Conservation (phyloP, 2,888 invertebrate species). For the Doris montereyensis region DNA sequence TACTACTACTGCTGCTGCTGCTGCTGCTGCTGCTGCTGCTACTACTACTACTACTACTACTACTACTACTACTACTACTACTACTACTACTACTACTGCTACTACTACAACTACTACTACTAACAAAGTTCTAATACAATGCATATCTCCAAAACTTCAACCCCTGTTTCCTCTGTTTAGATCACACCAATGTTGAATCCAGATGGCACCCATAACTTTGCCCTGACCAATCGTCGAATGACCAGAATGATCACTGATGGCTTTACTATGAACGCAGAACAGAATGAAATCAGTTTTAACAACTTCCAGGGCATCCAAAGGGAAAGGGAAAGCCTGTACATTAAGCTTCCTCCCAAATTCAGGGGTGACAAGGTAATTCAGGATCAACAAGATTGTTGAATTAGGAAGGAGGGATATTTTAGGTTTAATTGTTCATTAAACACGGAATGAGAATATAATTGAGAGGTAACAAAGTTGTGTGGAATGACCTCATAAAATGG, state of each 20-base stretch:
- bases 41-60: not conserved
- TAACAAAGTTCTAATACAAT: no score
- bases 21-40: not conserved
- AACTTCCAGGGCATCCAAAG: conserved; percentile 63
- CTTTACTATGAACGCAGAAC: conserved; percentile 69
- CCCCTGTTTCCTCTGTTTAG: conserved; percentile 50
- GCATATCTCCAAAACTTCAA: no score
- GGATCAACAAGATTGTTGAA: no score
- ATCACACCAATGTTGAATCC: conserved; percentile 60
- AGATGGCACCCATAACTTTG: conserved; percentile 70
- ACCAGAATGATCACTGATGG: conserved; percentile 69
- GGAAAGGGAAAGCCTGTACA: conserved; percentile 66
- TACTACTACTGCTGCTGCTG: not conserved
- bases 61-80: not conserved
- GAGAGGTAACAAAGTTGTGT: no score
- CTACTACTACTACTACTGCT: not conserved
- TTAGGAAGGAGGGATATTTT: no score
- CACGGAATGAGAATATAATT: no score
- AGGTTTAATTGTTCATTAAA: no score
- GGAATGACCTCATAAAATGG: no score
- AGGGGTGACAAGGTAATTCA: conserved; percentile 67
- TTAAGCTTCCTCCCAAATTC: conserved; percentile 66
- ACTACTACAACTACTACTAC: no score
- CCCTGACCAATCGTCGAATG: conserved; percentile 69
- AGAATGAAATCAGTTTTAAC: conserved; percentile 72